phyloP scores from a whole-genome alignment of 2,113 vertebrate genomes.

The Microcebus murinus region DNA sequence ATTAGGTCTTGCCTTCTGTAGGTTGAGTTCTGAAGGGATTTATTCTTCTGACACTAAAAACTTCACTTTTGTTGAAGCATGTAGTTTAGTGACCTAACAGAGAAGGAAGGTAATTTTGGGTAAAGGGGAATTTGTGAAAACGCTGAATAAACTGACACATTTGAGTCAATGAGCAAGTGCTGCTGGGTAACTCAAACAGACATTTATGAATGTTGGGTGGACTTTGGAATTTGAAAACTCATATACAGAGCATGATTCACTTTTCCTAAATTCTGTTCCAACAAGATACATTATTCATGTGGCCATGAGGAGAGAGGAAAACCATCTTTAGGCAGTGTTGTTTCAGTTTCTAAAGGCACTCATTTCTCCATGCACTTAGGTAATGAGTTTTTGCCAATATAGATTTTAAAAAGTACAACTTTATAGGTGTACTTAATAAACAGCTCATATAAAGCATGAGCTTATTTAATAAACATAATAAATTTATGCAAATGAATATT shows the following conservation, averaged over 20 bases:
- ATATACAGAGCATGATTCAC: conserved; percentile 4
- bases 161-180: not conserved
- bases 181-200: not conserved
- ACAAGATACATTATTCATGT: conserved; percentile 40
- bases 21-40: not conserved
- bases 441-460: not conserved
- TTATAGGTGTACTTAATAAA: not conserved
- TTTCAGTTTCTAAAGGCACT: not conserved
- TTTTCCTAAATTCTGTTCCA: conserved; percentile 39
- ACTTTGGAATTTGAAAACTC: conserved; percentile 15
- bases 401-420: not conserved
- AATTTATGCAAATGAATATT: not conserved
- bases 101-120: not conserved
- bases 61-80: not conserved
- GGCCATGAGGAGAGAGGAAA: not conserved
- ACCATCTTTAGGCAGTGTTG: not conserved
- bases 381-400: not conserved
- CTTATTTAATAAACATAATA: not conserved
- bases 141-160: not conserved
- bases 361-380: not conserved
- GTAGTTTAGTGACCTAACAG: not conserved
- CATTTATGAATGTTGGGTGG: not conserved
- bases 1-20: not conserved
- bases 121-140: not conserved
- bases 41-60: not conserved